These are phyloP conservation scores for Synanthedon myopaeformis DNA, from an alignment of 2,888 invertebrate genomes.

Conservation along the genomic window DNA sequence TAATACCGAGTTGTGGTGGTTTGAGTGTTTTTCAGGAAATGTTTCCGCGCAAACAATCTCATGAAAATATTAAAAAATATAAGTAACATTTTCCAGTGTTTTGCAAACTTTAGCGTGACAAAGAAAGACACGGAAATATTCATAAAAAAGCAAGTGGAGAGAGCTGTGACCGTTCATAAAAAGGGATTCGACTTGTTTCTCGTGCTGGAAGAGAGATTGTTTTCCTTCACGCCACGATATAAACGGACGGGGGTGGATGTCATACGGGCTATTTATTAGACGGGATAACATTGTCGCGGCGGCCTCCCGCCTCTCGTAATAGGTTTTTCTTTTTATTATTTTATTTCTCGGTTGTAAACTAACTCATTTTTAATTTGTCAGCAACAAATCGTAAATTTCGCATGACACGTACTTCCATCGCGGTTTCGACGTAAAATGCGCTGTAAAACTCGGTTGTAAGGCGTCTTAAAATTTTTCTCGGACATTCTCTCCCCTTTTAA, in stretches of 20 bases:
- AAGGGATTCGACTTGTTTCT: slow-evolving; percentile 54
- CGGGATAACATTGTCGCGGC: slow-evolving; percentile 58
- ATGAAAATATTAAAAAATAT: neutral
- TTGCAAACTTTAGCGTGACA: slow-evolving; percentile 24
- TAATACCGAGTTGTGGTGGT: too few relatives aligned
- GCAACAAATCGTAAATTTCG: slow-evolving; percentile 50
- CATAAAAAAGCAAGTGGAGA: slow-evolving; percentile 30
- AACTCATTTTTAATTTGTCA: slow-evolving; percentile 67
- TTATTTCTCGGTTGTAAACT: slow-evolving; percentile 57
- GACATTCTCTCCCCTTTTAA: slow-evolving; percentile 21
- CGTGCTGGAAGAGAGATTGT: slow-evolving; percentile 47
- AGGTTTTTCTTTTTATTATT: slow-evolving; percentile 55
- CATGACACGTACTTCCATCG: slow-evolving; percentile 34
- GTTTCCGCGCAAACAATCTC: too few relatives aligned
- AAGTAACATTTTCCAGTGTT: slow-evolving; percentile 19
- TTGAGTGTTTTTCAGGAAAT: too few relatives aligned
- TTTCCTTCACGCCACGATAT: slow-evolving; percentile 44
- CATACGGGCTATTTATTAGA: slow-evolving; percentile 61
- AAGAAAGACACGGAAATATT: slow-evolving; percentile 35
- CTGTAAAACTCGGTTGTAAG: slow-evolving; percentile 38
- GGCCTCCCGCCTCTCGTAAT: slow-evolving; percentile 41
- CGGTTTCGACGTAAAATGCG: slow-evolving; percentile 34
- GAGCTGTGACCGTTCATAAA: slow-evolving; percentile 46
- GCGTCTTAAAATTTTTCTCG: slow-evolving; percentile 27
- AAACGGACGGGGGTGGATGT: slow-evolving; percentile 40